phyloP scores from a whole-genome alignment of 2,888 invertebrate species.

The Caradrina kadenii region DNA sequence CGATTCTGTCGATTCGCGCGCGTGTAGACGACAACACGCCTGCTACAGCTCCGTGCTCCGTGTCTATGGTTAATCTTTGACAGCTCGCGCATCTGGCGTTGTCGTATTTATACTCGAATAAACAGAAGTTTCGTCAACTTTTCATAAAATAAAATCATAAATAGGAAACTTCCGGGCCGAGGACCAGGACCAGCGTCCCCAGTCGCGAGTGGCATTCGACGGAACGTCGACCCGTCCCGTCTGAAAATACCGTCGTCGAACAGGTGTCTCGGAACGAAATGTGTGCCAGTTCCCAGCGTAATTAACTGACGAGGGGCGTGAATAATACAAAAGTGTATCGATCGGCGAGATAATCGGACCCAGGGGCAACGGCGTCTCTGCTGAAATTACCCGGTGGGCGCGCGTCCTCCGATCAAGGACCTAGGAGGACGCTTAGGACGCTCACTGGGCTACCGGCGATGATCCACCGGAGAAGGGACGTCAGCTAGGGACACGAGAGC shows the following conservation, averaged over 20 bases:
- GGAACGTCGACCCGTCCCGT: conserved; percentile 89
- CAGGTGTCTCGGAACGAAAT: conserved; percentile 94
- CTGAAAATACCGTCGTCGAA: conserved; percentile 93
- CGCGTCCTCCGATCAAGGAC: conserved; percentile 33
- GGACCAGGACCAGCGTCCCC: conserved; percentile 44
- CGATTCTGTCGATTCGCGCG: conserved; percentile 75
- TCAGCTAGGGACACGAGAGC: conserved; percentile 66
- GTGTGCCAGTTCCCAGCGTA: conserved; percentile 89
- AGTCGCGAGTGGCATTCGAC: conserved; percentile 30
- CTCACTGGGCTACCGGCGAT: conserved; percentile 52
- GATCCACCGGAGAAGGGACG: conserved; percentile 53
- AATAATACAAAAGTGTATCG: conserved; percentile 89
- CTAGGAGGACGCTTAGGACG: conserved; percentile 44
- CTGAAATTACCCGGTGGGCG: conserved; percentile 26
- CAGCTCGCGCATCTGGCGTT: conserved; percentile 88
- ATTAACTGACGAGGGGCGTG: conserved; percentile 87
- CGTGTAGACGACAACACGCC: conserved; percentile 82
- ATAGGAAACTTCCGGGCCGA: conserved; percentile 31
- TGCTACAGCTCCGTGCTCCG: conserved; percentile 69
- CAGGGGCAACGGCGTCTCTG: conserved; percentile 46
- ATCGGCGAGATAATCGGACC: conserved; percentile 74
- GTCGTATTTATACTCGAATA: conserved; percentile 83
- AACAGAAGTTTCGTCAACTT: conserved; percentile 78
- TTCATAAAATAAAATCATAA: conserved; percentile 63
- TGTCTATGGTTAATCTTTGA: conserved; percentile 88